Evolutionary conservation across 35 echinoderm and acorn worm genomes (phyloP).

Genomic region (Apostichopus japonicus): DNA sequence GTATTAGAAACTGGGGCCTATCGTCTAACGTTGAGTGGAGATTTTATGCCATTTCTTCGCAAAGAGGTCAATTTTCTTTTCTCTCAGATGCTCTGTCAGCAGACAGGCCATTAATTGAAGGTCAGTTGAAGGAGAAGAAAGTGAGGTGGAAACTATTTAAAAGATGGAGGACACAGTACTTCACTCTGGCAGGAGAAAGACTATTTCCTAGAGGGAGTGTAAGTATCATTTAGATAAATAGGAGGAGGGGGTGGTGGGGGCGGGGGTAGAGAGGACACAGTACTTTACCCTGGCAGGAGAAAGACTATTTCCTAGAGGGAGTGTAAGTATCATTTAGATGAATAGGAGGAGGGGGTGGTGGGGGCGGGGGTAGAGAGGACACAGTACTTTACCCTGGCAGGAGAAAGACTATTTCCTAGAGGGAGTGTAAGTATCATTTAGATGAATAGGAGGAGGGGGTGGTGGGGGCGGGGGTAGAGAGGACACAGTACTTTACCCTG

Average conservation of each 20-base stretch:
- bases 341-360: background rate
- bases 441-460: background rate
- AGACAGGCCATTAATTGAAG: conserved; percentile 89
- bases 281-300: background rate
- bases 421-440: conserved; percentile 10
- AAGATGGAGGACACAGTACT: conserved; percentile 94
- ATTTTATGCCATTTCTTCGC: too few species aligned
- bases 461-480: background rate
- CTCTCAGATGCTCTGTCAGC: conserved; percentile 55
- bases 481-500: too few species aligned
- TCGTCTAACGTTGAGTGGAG: too few species aligned
- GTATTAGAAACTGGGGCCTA: background rate
- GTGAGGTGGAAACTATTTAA: conserved; percentile 93
- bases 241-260: too few species aligned
- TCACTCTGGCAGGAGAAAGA: conserved; percentile 89
- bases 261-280: background rate
- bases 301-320: conserved; percentile 64
- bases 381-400: too few species aligned
- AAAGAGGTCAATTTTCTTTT: background rate
- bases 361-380: background rate
- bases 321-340: conserved; percentile 1
- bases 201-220: conserved; percentile 62
- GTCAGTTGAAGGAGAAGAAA: conserved; percentile 97
- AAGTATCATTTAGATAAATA: background rate
- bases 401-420: conserved; percentile 73